Evolutionary conservation across 2,888 invertebrate genomes (phyloP), one percentile per base, ranked within the genome.

Genomic region (Morpho achilles): DNA sequence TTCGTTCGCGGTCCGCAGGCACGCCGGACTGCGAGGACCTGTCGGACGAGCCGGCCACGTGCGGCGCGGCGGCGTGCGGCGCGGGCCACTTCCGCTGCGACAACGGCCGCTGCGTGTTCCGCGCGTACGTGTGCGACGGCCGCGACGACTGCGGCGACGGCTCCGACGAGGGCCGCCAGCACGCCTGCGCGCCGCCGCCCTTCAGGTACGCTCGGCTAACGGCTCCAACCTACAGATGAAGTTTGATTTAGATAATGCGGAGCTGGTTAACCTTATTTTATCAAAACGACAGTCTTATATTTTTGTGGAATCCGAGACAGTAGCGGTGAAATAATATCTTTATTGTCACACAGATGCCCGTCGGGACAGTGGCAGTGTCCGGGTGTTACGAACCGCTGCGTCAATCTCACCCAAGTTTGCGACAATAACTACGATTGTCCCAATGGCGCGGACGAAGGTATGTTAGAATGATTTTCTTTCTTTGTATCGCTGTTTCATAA

Each of bases 61-160:
- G 98, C 80, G 96, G 96, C 60, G 91, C 94, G 65, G 93, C 95
- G 48, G 92, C 94, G 49, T 97, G 97, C 77, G 94, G 95, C 10
- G 84, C 92, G 8, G 95, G 94, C 67, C 96, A 95, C 89, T 96
- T 94, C 88, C 96, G 95, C 77, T 97, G 98, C 84, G 94, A 93
- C 75, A 97, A 96, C 84, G 94, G 94, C 0, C 94, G 95, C 68
- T 98, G 98, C 80, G 94, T 98, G n/a, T 97, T 96, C 87, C 96
- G 96, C 84, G 95, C 97, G 0, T 96, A 97, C 87, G 96, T 98
- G 63, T 99, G 98, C 80, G 98, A 98, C 82, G 98, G 97, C 2
- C 94, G 94, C 75, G 96, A 98, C 79, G 98, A 98, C 80, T 98
- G 98, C 77, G 96, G 96, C 0, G 98, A 98, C 82, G 94, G 94